Percentiles rank a stretch among this genome's conserved stretches.
These are phyloP conservation scores for Apolygus lucorum DNA, from an alignment of 1,140 invertebrate genomes.

Conservation along the genomic window DNA sequence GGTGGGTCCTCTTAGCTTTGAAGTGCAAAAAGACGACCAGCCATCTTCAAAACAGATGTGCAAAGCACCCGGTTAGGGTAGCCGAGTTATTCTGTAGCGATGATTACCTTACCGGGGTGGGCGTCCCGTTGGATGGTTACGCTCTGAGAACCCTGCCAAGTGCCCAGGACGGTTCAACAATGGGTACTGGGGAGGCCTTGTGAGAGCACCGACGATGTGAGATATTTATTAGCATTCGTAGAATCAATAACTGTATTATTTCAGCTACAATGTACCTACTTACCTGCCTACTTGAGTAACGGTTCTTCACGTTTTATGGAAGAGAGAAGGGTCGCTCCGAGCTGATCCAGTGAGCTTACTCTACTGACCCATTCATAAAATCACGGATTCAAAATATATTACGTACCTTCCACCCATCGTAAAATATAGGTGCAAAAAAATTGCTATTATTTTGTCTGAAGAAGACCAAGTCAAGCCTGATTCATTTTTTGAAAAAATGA, in stretches of 20 bases:
- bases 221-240: slow-evolving; percentile 4
- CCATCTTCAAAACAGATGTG: slow-evolving; percentile 16
- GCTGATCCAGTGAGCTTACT: too few species aligned
- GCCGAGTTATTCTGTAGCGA: background rate
- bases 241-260: background rate
- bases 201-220: background rate
- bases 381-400: too few species aligned
- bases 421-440: too few species aligned
- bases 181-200: background rate
- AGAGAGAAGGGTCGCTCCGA: too few species aligned
- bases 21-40: slow-evolving; percentile 10
- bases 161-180: background rate
- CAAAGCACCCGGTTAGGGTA: background rate
- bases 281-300: background rate
- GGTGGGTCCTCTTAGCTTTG: background rate
- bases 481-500: too few species aligned
- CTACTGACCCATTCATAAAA: too few species aligned
- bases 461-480: too few species aligned
- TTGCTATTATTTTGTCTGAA: too few species aligned
- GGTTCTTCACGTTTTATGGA: too few species aligned
- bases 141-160: slow-evolving; percentile 7
- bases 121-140: background rate
- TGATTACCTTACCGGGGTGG: slow-evolving; percentile 6
- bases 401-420: too few species aligned
- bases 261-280: background rate